Base-by-base conservation (phyloP, 2,113 vertebrate species). In the Varanus salvator region DNA sequence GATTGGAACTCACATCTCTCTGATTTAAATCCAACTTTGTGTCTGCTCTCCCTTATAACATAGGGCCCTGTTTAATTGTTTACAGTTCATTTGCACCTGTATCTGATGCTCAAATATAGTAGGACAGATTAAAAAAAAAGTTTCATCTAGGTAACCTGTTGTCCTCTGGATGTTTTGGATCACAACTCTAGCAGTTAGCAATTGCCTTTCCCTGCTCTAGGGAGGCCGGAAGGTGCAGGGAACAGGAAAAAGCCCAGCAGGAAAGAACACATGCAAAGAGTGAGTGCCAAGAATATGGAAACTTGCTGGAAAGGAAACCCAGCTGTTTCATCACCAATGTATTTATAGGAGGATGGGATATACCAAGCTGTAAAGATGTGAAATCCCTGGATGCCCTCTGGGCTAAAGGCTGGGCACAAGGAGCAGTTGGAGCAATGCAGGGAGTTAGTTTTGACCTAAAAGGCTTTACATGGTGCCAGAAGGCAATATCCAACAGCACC, bases 201-300 rank as follows among this genome's bases (percentile, higher is more conserved):
- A 12, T 60, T 60, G 15, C 12, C 12, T 60, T 3, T 15, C 11
- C 12, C 8, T 11, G 57, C 57, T 60, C 57, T 60, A 60, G 57
- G 57, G 57, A 60, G 57, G 57, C 57, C 19, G 25, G 4, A 5
- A 54, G 3, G 11, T 3, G 11, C 27, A 15, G 25, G 25, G 27
- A 52, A 52, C 25, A 52, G 19, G 8, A 17, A 38, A 60, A 1
- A 23, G 80, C 9, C 31, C 8, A 60, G 15, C 27, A n/a, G 29
- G 29, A 17, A 23, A 57, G 54, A n/a, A 38, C 2, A 48, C 14
- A 14, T 48, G 44, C 1, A 19, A 15, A 21, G 34, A 50, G 11
- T 99, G 98, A 0, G 99, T 98, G 31, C 98, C 98, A n/a, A 98
- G 98, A 84, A 99, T 99, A 94, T 99, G 99, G 98, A 99, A 99